phyloP scores from a whole-genome alignment of 92 coral and sea anemone genomes.

The Epizoanthus scotinus region DNA sequence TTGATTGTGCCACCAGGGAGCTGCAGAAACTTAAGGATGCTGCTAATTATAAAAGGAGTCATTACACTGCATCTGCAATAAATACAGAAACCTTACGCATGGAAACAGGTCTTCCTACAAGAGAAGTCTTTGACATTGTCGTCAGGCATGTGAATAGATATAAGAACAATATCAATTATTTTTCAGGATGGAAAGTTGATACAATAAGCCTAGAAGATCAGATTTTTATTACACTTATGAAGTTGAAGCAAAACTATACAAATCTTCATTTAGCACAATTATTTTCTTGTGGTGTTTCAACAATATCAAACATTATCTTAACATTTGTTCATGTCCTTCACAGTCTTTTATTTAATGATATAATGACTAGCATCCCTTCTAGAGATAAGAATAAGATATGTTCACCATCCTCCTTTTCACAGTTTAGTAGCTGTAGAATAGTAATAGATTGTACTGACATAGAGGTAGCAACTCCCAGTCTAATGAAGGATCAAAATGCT shows the following conservation, averaged over 20 bases:
- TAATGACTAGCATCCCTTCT: constrained; percentile 42
- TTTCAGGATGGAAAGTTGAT: constrained; percentile 60
- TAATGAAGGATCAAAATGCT: constrained; percentile 48
- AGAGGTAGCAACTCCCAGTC: constrained; percentile 48
- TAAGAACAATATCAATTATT: constrained; percentile 42
- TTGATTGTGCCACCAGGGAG: constrained; percentile 28
- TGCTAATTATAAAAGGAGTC: background rate
- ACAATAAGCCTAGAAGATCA: constrained; percentile 53
- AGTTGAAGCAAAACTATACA: constrained; percentile 51
- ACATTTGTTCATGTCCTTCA: constrained; percentile 45
- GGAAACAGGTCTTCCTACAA: constrained; percentile 62
- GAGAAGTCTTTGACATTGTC: constrained; percentile 47
- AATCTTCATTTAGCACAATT: constrained; percentile 57
- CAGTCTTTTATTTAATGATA: constrained; percentile 21
- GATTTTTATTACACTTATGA: constrained; percentile 60
- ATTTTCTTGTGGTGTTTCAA: constrained; percentile 45
- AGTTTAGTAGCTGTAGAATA: constrained; percentile 37
- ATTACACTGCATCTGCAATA: constrained; percentile 26
- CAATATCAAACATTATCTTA: constrained; percentile 38
- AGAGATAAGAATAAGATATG: constrained; percentile 43
- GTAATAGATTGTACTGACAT: constrained; percentile 62
- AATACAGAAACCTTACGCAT: constrained; percentile 32
- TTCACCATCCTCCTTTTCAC: constrained; percentile 36
- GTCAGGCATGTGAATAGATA: constrained; percentile 19
- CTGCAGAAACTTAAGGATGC: background rate